Percentiles rank a stretch among this genome's conserved stretches.
Conservation (phyloP, 2,113 vertebrate species). For the Plectropomus leopardus region DNA sequence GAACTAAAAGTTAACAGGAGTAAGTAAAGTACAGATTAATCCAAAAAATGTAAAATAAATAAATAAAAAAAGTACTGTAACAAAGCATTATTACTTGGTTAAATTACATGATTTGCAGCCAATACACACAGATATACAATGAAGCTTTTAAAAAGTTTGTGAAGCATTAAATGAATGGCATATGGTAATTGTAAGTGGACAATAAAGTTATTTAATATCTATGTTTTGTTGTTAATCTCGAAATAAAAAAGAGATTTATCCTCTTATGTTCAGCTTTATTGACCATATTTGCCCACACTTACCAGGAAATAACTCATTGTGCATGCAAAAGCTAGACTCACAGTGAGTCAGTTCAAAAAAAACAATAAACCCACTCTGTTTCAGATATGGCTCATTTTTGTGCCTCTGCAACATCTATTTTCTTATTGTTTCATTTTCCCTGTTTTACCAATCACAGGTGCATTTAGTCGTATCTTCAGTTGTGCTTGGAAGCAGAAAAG, state of each 20-base stretch:
- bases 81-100: too few species aligned
- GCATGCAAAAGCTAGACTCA: background rate
- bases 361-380: too few species aligned
- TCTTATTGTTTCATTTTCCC: background rate
- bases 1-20: too few species aligned
- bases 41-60: too few species aligned
- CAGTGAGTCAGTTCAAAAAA: slow-evolving; percentile 10
- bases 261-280: background rate
- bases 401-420: background rate
- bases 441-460: background rate
- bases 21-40: too few species aligned
- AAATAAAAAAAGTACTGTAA: too few species aligned
- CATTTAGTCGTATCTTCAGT: background rate
- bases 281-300: too few species aligned
- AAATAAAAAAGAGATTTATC: too few species aligned
- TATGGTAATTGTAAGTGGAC: background rate
- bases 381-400: background rate
- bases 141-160: background rate
- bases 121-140: background rate
- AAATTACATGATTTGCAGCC: too few species aligned
- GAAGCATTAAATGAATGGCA: background rate
- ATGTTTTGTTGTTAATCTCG: too few species aligned
- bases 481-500: background rate
- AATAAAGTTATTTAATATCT: too few species aligned
- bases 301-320: background rate